These are phyloP conservation scores for Dendroctonus ponderosae DNA, from an alignment of 1,140 invertebrate species.

Conservation along the genomic window DNA sequence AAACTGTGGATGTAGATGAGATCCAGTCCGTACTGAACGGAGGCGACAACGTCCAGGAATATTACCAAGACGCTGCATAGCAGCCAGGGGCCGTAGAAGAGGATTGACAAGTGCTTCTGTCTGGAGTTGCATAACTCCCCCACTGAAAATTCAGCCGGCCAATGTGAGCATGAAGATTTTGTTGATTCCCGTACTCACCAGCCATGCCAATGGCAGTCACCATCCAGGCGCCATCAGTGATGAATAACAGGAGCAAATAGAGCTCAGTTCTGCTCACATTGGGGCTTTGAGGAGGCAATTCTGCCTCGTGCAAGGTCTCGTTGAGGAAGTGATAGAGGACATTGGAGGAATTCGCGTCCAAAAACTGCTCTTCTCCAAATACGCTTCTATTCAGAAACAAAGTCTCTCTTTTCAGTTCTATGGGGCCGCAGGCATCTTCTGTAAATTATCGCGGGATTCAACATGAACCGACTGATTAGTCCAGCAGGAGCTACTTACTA, in stretches of 20 bases:
- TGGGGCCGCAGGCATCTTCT: slow-evolving; percentile 23
- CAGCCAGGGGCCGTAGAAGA: slow-evolving; percentile 39
- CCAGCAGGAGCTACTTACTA: slow-evolving; percentile 30
- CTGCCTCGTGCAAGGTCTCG: slow-evolving; percentile 22
- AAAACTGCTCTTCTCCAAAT: background rate
- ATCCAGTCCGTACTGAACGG: slow-evolving; percentile 37
- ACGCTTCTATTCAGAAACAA: slow-evolving; percentile 7
- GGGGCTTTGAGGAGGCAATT: slow-evolving; percentile 19
- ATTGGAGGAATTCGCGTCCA: background rate
- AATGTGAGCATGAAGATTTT: background rate
- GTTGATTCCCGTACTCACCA: slow-evolving; percentile 19
- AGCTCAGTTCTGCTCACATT: slow-evolving; percentile 18
- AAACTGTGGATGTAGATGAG: slow-evolving; percentile 35
- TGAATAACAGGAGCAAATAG: slow-evolving; percentile 29
- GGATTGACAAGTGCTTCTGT: slow-evolving; percentile 29
- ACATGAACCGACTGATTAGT: background rate
- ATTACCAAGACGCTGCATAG: slow-evolving; percentile 21
- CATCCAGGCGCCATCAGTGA: slow-evolving; percentile 34
- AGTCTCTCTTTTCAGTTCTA: slow-evolving; percentile 6
- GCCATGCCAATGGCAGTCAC: slow-evolving; percentile 27
- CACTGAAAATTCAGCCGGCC: slow-evolving; percentile 18
- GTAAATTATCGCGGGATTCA: background rate
- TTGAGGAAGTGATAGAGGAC: slow-evolving; percentile 9
- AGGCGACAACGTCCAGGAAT: slow-evolving; percentile 33
- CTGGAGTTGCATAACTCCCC: slow-evolving; percentile 27